These are phyloP conservation scores for Lepidochitona cinerea DNA, from an alignment of 2,888 invertebrate genomes.

Conservation along the genomic window DNA sequence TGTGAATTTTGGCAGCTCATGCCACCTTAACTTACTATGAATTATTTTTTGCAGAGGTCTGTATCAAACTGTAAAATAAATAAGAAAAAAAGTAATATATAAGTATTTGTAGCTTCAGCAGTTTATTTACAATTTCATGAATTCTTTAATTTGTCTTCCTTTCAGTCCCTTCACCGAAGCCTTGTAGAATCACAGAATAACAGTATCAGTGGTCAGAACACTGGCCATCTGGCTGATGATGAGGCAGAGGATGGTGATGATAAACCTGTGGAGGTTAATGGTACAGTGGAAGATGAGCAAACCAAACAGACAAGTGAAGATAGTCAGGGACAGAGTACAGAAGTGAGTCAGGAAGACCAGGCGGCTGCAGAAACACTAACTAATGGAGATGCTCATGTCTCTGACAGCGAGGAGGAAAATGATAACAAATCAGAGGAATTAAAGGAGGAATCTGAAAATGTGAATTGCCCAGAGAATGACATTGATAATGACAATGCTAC, in stretches of 20 bases:
- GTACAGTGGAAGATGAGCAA: background rate
- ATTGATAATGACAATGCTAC: background rate
- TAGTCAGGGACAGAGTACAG: background rate
- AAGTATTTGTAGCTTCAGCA: no score
- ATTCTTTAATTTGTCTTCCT: background rate
- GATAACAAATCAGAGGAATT: constrained; percentile 25
- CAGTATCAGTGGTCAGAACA: background rate
- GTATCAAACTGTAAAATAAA: no score
- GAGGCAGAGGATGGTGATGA: constrained; percentile 29
- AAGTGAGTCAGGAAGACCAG: background rate
- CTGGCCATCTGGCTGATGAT: constrained; percentile 10
- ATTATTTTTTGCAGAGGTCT: no score
- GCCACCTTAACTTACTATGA: no score
- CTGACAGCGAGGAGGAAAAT: constrained; percentile 21
- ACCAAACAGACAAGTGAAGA: constrained; percentile 11
- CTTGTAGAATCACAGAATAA: constrained; percentile 20
- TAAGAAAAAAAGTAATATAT: no score
- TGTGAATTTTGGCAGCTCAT: no score
- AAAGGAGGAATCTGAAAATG: constrained; percentile 32
- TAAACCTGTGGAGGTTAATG: background rate
- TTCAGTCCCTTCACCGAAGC: constrained; percentile 16
- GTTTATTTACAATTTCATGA: no score
- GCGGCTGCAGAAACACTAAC: constrained; percentile 23
- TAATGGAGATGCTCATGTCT: constrained; percentile 28
- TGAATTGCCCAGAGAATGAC: constrained; percentile 6